phyloP scores from a whole-genome alignment of 2,888 invertebrate species.

The Leptinotarsa haldemani region DNA sequence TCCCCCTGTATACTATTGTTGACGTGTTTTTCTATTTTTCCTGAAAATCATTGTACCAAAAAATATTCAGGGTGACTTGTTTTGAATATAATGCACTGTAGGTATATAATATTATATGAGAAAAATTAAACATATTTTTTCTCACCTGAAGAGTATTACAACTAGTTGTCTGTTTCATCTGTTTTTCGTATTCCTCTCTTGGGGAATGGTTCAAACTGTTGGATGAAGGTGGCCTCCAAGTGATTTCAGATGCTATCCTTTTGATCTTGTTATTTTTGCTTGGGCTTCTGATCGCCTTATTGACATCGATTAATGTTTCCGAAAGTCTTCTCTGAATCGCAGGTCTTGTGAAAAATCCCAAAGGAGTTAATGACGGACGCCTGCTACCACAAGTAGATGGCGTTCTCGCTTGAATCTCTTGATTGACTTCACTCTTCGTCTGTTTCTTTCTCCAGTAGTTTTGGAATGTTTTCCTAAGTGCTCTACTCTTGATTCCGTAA shows the following conservation, averaged over 20 bases:
- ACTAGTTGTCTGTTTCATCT: conserved; percentile 74
- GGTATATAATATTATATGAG: too few relatives aligned
- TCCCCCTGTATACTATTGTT: too few relatives aligned
- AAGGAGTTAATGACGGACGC: conserved; percentile 71
- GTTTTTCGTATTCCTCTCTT: conserved; percentile 64
- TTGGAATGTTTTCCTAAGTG: conserved; percentile 77
- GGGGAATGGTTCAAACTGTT: conserved; percentile 59
- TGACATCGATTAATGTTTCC: conserved; percentile 69
- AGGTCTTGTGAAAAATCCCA: conserved; percentile 68
- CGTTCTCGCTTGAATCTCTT: conserved; percentile 84
- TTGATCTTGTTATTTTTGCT: conserved; percentile 64
- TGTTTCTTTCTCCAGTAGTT: conserved; percentile 83
- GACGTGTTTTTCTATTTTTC: too few relatives aligned
- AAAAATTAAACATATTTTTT: too few relatives aligned
- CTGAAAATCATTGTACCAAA: too few relatives aligned
- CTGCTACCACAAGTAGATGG: conserved; percentile 83
- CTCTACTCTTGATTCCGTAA: conserved; percentile 81
- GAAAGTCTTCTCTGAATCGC: conserved; percentile 70
- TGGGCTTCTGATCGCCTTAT: conserved; percentile 58
- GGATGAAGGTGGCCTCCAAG: conserved; percentile 68
- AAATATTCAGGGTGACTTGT: too few relatives aligned
- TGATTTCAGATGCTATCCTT: conserved; percentile 67
- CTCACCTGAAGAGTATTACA: conserved; percentile 73
- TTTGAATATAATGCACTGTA: too few relatives aligned
- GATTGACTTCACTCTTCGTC: conserved; percentile 82